Conservation (phyloP, 1,140 invertebrate genomes). For the Acromyrmex echinatior region DNA sequence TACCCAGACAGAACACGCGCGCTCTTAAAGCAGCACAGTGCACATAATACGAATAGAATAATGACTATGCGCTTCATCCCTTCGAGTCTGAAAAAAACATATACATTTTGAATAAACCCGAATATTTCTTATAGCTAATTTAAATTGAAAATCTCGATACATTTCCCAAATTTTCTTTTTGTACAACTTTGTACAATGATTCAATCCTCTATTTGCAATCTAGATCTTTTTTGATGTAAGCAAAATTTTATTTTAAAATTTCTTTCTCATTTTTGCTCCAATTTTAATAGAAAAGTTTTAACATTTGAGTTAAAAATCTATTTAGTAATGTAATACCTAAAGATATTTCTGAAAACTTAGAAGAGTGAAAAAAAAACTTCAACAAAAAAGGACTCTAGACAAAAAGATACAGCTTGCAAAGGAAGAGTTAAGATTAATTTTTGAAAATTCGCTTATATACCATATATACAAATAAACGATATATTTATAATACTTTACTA, state of each 20-base stretch:
- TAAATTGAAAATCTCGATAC: neutral
- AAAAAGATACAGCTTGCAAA: no score
- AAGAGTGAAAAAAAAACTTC: no score
- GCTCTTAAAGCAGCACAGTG: slow-evolving; percentile 14
- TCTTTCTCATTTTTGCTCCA: no score
- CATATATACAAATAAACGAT: neutral
- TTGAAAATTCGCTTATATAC: neutral
- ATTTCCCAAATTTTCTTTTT: neutral
- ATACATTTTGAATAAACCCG: neutral
- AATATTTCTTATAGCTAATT: neutral
- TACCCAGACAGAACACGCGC: neutral
- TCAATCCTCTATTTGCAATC: no score
- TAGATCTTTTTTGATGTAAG: no score
- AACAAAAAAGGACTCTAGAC: no score
- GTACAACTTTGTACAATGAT: neutral
- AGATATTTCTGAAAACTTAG: no score
- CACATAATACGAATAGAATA: neutral
- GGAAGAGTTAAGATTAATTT: no score
- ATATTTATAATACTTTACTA: neutral
- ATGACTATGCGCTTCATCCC: neutral
- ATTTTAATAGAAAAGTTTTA: no score
- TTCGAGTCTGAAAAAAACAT: neutral
- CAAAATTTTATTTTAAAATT: no score
- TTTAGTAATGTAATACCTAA: no score
- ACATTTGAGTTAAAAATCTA: no score